Evolutionary conservation across 2,888 invertebrate genomes (phyloP), one percentile per base, ranked within the genome.

Genomic region (Ormyrus nitidulus): DNA sequence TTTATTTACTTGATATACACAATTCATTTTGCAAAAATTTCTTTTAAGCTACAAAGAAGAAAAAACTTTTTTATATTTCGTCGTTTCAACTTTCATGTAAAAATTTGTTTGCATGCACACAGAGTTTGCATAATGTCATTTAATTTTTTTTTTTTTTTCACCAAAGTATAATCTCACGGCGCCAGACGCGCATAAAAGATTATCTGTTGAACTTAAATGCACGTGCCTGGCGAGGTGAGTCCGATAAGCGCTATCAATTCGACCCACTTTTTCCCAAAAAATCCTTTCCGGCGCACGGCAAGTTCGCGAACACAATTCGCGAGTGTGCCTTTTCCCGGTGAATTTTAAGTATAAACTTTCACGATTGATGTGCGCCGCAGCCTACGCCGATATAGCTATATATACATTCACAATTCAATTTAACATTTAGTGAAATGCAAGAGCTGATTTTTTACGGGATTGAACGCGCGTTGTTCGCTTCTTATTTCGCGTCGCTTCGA

Each of bases 241-340:
- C 44, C 66, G 75, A 79, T 79, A 79, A 75, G 75, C 58, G 70
- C 58, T 79, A 79, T 79, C 79, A 58, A 53, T 65, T 58, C 69
- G 79, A 74, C 79, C 79, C 69, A 76, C 59, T 65, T 76, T 44
- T 19, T 69, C 49, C 59, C 71, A 51, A 70, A 58, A 61, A 71
- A 51, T 71, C 71, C 61, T 71, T 71, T 71, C 71, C 61, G 59
- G 71, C 49, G 71, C 34, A 51, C 34, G 46, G 49, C 13, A 10
- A 48, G 48, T 69, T 69, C n/a, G 54, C 10, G 11, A 19, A 9
- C 49, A 49, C 9, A n/a, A 64, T 59, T 19, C 59, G 59, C 13
- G 9, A 59, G 56, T 34, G 56, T 56, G n/a, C 3, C 10, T 10
- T 70, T 70, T 61, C 71, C 34, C 59, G 34, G 61, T 71, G 59